Percentiles rank a stretch among this genome's conserved stretches.
Evolutionary conservation across 2,113 vertebrate species (phyloP).

Genomic region (Nothocercus nigrocapillus): DNA sequence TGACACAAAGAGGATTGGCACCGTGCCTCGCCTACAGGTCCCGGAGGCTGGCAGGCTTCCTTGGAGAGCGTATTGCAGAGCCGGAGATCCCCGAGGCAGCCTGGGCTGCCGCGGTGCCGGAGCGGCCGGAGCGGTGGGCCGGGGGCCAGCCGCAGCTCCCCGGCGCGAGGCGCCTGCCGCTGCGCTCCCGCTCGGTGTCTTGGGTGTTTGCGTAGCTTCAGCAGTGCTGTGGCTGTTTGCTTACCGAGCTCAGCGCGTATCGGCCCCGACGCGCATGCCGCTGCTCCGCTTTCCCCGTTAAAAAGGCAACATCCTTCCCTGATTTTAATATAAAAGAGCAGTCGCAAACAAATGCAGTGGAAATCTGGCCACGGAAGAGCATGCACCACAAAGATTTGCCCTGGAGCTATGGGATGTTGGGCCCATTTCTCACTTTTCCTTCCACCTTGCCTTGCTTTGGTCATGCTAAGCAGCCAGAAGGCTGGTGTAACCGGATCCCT

Average conservation of each 20-base stretch:
- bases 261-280: background rate
- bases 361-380: background rate
- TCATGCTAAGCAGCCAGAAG: background rate
- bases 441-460: background rate
- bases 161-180: rapidly evolving
- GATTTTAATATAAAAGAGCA: background rate
- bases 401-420: background rate
- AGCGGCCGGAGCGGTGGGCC: background rate
- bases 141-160: rapidly evolving
- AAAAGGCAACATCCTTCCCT: background rate
- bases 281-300: background rate
- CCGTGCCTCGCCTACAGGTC: rapidly evolving
- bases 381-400: background rate
- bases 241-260: background rate
- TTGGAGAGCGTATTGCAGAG: background rate
- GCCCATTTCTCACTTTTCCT: background rate
- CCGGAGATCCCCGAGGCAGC: rapidly evolving
- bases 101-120: rapidly evolving
- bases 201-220: background rate
- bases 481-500: background rate
- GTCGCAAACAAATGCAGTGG: background rate
- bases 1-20: background rate
- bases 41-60: background rate
- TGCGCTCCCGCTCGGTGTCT: background rate
- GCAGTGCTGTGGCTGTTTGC: rapidly evolving